Percentiles rank a stretch among this genome's conserved stretches.
phyloP scores from a whole-genome alignment of 1,140 invertebrate species.

The Drosophila rhopaloa region DNA sequence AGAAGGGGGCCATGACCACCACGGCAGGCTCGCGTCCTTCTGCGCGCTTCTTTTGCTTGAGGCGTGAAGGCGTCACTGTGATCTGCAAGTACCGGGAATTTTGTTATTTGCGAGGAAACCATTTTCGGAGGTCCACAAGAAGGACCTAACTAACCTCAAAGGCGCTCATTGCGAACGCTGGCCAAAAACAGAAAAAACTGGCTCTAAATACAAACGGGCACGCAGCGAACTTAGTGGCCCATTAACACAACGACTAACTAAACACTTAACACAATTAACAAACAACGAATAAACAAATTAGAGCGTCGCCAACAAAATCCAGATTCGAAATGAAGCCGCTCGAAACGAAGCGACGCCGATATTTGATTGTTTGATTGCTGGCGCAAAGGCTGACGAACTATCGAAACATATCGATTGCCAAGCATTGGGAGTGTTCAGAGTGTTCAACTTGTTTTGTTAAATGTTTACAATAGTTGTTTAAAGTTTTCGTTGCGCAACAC shows the following conservation, averaged over 20 bases:
- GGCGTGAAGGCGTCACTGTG: constrained; percentile 73
- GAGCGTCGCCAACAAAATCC: constrained; percentile 27
- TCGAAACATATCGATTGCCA: background rate
- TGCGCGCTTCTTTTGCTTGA: constrained; percentile 61
- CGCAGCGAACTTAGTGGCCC: constrained; percentile 13
- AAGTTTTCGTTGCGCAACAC: background rate
- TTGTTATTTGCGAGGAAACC: background rate
- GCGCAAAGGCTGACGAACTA: background rate
- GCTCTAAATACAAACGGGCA: constrained; percentile 20
- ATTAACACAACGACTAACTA: constrained; percentile 32
- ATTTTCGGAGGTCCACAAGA: background rate
- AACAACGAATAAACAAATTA: constrained; percentile 17
- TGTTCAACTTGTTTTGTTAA: too few species aligned
- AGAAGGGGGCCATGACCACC: constrained; percentile 87
- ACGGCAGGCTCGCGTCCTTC: constrained; percentile 75
- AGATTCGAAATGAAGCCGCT: constrained; percentile 53
- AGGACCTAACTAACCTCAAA: constrained; percentile 64
- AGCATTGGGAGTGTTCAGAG: background rate
- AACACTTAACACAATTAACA: constrained; percentile 59
- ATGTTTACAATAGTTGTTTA: too few species aligned
- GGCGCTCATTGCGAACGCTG: constrained; percentile 63
- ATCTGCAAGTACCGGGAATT: constrained; percentile 32
- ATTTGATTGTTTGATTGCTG: background rate
- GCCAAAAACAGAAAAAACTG: constrained; percentile 9
- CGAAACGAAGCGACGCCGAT: constrained; percentile 1